A percentile compares a stretch with the other conserved stretches of the same genome.
These are phyloP conservation scores for Syngnathus scovelli DNA, from an alignment of 2,113 vertebrate species.

Conservation along the genomic window DNA sequence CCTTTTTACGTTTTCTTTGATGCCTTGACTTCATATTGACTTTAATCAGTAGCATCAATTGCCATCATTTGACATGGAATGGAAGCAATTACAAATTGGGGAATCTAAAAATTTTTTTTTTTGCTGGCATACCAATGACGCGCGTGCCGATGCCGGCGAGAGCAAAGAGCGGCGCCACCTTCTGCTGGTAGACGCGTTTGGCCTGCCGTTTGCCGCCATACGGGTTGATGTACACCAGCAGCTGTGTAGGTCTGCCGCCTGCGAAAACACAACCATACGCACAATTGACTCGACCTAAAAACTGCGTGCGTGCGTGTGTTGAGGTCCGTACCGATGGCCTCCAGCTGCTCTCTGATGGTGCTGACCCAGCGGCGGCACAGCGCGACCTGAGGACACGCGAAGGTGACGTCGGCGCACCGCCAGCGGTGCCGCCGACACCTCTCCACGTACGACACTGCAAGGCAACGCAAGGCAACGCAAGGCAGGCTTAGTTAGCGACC, in stretches of 20 bases:
- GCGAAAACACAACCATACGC: constrained; percentile 11
- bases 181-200: constrained; percentile 83
- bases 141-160: constrained; percentile 80
- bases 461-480: neutral
- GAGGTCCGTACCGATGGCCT: constrained; percentile 76
- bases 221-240: constrained; percentile 95
- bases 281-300: neutral
- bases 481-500: no score
- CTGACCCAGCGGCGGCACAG: constrained; percentile 82
- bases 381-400: constrained; percentile 75
- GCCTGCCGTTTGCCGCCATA: constrained; percentile 83
- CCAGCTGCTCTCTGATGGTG: constrained; percentile 77
- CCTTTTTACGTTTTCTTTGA: no score
- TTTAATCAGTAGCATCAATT: no score
- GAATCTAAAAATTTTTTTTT: no score
- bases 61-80: no score
- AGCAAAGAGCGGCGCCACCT: constrained; percentile 85
- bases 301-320: neutral
- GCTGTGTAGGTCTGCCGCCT: constrained; percentile 82
- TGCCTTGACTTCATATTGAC: no score
- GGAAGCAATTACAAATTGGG: no score
- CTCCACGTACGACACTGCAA: constrained; percentile 82
- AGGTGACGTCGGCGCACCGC: constrained; percentile 80
- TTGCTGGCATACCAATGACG: constrained; percentile 75
- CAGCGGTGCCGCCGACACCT: constrained; percentile 80